A percentile compares a stretch with the other conserved stretches of the same genome.
Conservation (phyloP, 2,113 vertebrate genomes). For the Seriola rivoliana region DNA sequence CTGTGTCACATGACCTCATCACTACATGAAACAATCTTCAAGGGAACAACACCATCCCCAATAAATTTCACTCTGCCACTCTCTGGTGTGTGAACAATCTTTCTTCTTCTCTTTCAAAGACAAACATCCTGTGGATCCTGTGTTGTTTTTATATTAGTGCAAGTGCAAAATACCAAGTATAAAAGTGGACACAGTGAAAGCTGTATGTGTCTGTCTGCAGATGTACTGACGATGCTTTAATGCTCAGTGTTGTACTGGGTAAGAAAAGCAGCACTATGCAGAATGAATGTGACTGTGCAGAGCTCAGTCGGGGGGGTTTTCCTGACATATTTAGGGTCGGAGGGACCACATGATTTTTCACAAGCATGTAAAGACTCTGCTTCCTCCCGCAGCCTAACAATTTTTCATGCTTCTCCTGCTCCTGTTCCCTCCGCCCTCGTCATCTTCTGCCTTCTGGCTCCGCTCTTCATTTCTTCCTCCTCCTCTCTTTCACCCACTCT, state of each 20-base stretch:
- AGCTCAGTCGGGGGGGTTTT: not conserved
- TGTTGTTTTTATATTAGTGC: no score
- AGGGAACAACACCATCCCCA: no score
- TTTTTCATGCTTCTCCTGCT: conserved; percentile 13
- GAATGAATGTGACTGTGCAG: not conserved
- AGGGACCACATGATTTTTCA: conserved; percentile 31
- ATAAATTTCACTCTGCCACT: no score
- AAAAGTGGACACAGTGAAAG: no score
- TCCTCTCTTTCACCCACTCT: not conserved
- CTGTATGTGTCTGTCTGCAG: no score
- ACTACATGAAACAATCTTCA: no score
- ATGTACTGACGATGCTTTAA: no score
- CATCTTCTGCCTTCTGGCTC: conserved; percentile 21
- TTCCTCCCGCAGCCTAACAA: not conserved
- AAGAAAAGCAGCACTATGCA: not conserved
- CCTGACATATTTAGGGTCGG: conserved; percentile 4
- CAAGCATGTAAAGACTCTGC: not conserved
- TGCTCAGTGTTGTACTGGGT: not conserved
- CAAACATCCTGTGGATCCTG: no score
- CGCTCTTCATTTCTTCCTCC: not conserved
- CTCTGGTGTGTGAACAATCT: no score
- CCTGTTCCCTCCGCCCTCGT: conserved; percentile 9
- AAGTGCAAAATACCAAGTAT: no score
- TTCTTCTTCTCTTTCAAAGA: no score
- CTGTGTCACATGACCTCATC: no score